These are phyloP conservation scores for Trichogramma dendrolimi DNA, from an alignment of 2,888 invertebrate species.

Conservation along the genomic window DNA sequence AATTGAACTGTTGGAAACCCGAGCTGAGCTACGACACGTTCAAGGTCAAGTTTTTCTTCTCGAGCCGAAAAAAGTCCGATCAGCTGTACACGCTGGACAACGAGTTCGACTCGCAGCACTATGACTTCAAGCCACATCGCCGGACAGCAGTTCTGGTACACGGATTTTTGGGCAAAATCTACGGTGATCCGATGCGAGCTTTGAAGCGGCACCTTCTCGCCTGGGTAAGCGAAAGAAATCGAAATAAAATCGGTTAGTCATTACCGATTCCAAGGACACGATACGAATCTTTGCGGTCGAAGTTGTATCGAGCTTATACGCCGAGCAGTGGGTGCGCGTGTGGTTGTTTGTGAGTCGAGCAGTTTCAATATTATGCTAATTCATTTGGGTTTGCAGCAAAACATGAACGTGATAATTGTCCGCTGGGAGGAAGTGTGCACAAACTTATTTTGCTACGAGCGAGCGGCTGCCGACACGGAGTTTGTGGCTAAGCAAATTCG, in stretches of 20 bases:
- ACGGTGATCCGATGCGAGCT: constrained; percentile 58
- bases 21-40: not conserved
- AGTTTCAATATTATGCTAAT: not conserved
- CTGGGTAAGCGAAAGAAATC: constrained; percentile 51
- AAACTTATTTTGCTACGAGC: constrained; percentile 60
- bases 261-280: too few relatives aligned
- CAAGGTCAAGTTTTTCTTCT: not conserved
- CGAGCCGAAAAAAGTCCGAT: not conserved
- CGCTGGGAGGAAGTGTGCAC: constrained; percentile 62
- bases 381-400: constrained; percentile 49
- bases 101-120: too few relatives aligned
- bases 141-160: constrained; percentile 61
- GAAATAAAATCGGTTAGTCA: too few relatives aligned
- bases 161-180: constrained; percentile 62
- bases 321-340: too few relatives aligned
- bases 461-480: constrained; percentile 59
- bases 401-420: constrained; percentile 61
- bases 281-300: too few relatives aligned
- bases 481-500: constrained; percentile 48
- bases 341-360: too few relatives aligned
- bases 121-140: constrained; percentile 55
- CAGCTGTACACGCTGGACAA: not conserved
- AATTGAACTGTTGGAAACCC: too few relatives aligned
- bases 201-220: constrained; percentile 59
- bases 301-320: too few relatives aligned